These are phyloP conservation scores for Callipepla californica DNA, from an alignment of 2,113 vertebrate genomes.

Conservation along the genomic window DNA sequence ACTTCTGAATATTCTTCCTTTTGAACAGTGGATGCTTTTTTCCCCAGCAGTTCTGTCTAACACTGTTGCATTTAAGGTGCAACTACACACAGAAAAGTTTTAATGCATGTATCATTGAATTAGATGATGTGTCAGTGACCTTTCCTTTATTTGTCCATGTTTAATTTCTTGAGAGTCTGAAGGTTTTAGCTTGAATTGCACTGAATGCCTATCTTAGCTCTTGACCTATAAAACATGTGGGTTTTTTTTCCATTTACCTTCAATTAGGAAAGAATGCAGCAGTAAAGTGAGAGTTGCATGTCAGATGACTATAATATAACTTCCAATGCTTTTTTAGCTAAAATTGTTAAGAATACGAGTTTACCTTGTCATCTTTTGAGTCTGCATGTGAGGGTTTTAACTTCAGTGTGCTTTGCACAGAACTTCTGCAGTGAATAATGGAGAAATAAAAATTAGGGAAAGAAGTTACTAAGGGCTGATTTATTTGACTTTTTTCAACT, in stretches of 20 bases:
- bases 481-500: not conserved
- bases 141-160: not conserved
- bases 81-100: not conserved
- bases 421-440: not conserved
- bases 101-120: not conserved
- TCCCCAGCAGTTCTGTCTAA: not conserved
- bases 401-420: not conserved
- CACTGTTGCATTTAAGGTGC: not conserved
- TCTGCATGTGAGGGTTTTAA: not conserved
- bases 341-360: not conserved
- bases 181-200: not conserved
- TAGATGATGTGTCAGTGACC: not conserved
- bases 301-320: not conserved
- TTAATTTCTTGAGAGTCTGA: not conserved
- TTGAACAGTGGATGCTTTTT: not conserved
- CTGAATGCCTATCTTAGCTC: not conserved
- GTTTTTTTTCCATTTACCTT: not conserved
- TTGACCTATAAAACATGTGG: not conserved
- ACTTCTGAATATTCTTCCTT: constrained; percentile 50
- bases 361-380: not conserved
- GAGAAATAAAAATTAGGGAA: not conserved
- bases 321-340: not conserved
- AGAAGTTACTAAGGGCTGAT: not conserved
- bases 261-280: not conserved
- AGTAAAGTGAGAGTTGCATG: not conserved